Conservation (phyloP, 2,888 invertebrate species). For the Tuberolachnus salignus region DNA sequence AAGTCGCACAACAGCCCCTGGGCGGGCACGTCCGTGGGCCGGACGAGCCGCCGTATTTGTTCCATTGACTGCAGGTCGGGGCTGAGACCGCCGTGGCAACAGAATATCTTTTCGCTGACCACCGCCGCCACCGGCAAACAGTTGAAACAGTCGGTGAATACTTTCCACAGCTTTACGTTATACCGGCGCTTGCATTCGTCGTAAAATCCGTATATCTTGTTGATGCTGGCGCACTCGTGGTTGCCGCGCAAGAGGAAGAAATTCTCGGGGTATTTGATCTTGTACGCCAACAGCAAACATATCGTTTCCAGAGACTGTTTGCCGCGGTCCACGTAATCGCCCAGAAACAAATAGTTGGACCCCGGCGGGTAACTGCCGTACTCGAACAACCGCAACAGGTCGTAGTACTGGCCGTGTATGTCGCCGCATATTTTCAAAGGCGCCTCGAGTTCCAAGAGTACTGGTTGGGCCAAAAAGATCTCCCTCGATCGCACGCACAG, state of each 20-base stretch:
- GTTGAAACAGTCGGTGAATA: too few relatives aligned
- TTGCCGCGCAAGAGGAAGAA: too few relatives aligned
- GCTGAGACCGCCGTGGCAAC: conserved; percentile 81
- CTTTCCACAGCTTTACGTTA: conserved; percentile 99
- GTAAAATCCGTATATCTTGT: too few relatives aligned
- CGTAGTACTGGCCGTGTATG: conserved; percentile 99
- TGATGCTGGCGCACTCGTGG: too few relatives aligned
- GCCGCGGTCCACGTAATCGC: conserved; percentile 98
- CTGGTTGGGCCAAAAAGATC: too few relatives aligned
- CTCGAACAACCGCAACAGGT: conserved; percentile 94
- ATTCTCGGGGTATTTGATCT: too few relatives aligned
- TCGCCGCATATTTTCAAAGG: too few relatives aligned
- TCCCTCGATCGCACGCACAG: too few relatives aligned
- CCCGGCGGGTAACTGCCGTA: conserved; percentile 99
- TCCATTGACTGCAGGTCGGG: conserved; percentile 96
- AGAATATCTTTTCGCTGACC: conserved; percentile 82
- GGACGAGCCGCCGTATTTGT: conserved; percentile 96
- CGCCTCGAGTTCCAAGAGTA: too few relatives aligned
- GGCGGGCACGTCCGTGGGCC: conserved; percentile 98
- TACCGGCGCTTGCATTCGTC: conserved; percentile 83
- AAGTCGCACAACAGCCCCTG: conserved; percentile 95
- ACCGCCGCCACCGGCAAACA: conserved; percentile 98
- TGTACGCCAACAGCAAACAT: too few relatives aligned
- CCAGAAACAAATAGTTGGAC: conserved; percentile 97
- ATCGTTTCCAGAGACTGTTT: too few relatives aligned